These are phyloP conservation scores for Chaenodraco wilsoni DNA, from an alignment of 2,797 vertebrate genomes.

Conservation along the genomic window DNA sequence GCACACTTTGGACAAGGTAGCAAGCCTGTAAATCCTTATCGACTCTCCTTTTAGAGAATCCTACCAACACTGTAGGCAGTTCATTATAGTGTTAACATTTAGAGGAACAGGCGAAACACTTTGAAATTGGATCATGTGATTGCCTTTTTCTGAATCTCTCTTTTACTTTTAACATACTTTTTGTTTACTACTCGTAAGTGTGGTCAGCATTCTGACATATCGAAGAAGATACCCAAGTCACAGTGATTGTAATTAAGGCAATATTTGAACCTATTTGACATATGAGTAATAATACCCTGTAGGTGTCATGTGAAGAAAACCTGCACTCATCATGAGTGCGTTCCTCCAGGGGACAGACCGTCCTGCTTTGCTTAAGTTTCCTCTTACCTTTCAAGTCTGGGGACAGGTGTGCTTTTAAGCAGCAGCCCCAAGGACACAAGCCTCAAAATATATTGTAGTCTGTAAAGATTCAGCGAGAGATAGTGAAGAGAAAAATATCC, in stretches of 20 bases:
- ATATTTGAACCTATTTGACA: not conserved
- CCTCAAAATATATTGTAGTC: conserved; percentile 15
- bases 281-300: conserved; percentile 3
- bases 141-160: not conserved
- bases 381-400: conserved; percentile 50
- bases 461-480: conserved; percentile 20
- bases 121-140: not conserved
- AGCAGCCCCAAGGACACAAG: conserved; percentile 45
- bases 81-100: not conserved
- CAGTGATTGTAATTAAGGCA: not conserved
- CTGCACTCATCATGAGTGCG: conserved; percentile 26
- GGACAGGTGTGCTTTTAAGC: conserved; percentile 57
- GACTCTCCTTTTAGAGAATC: not conserved
- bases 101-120: not conserved
- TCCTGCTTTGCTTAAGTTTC: conserved; percentile 37
- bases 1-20: not conserved
- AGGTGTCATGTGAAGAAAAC: conserved; percentile 27
- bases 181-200: not conserved
- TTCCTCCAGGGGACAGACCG: conserved; percentile 37
- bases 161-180: not conserved
- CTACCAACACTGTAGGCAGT: not conserved
- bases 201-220: too few relatives aligned
- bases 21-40: not conserved
- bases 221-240: not conserved
- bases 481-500: not conserved